These are phyloP conservation scores for Cebus imitator DNA, from an alignment of 2,113 vertebrate species.

Conservation along the genomic window DNA sequence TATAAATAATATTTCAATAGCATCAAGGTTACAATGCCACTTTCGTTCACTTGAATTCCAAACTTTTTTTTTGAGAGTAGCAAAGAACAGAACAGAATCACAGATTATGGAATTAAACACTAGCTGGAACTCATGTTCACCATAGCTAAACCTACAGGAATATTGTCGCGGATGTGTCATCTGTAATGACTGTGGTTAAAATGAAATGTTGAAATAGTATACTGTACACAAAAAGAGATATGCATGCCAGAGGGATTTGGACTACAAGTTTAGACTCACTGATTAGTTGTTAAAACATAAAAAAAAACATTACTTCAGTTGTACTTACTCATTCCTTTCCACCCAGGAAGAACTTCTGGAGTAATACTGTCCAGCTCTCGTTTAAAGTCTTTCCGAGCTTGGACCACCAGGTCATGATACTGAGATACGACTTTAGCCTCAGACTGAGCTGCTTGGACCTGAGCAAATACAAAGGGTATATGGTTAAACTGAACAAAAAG, in stretches of 20 bases:
- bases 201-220: not conserved
- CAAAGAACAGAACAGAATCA: not conserved
- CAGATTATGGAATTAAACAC: not conserved
- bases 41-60: not conserved
- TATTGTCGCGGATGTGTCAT: not conserved
- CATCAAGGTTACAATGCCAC: not conserved
- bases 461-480: not conserved
- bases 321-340: slow-evolving; percentile 96
- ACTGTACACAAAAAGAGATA: not conserved
- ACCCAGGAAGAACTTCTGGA: slow-evolving; percentile 93
- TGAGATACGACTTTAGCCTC: slow-evolving; percentile 96
- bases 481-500: not conserved
- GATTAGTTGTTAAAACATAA: not conserved
- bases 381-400: slow-evolving; percentile 94
- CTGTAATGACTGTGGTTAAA: not conserved
- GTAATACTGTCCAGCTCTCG: slow-evolving; percentile 95
- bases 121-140: not conserved
- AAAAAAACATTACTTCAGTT: not conserved
- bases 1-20: not conserved
- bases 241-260: not conserved
- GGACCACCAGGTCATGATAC: slow-evolving; percentile 94
- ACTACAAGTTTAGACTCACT: not conserved
- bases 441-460: slow-evolving; percentile 94
- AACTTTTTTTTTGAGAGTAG: not conserved
- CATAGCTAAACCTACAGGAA: not conserved